Percentiles rank a stretch among this genome's conserved stretches.
phyloP scores from a whole-genome alignment of 1,140 invertebrate genomes.

The Orius insidiosus region DNA sequence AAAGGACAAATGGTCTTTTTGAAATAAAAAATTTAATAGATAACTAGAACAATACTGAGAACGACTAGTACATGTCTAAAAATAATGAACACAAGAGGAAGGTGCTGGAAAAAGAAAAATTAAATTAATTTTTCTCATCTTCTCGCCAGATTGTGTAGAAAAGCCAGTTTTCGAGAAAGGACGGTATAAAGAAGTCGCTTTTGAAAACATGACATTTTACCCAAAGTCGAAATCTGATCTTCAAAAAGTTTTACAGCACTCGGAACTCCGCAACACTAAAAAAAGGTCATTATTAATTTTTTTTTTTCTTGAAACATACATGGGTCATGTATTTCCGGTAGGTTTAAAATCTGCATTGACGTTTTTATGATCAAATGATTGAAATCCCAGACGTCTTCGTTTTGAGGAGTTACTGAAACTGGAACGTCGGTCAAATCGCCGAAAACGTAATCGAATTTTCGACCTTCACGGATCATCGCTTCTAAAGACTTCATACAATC shows the following conservation, averaged over 20 bases:
- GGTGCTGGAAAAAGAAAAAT: too few species aligned
- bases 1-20: too few species aligned
- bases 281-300: slow-evolving; percentile 14
- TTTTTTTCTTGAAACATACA: slow-evolving; percentile 33
- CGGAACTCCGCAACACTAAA: slow-evolving; percentile 62
- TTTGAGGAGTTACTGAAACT: slow-evolving; percentile 49
- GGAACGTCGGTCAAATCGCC: slow-evolving; percentile 87
- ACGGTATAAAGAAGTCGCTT: slow-evolving; percentile 66
- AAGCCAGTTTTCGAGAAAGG: slow-evolving; percentile 80
- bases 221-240: slow-evolving; percentile 49
- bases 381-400: slow-evolving; percentile 77
- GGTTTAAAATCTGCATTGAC: slow-evolving; percentile 58
- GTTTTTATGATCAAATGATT: slow-evolving; percentile 64
- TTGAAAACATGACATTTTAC: slow-evolving; percentile 50
- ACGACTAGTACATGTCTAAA: too few species aligned
- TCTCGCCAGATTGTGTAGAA: slow-evolving; percentile 54
- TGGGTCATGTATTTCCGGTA: slow-evolving; percentile 79
- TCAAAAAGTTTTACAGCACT: slow-evolving; percentile 65
- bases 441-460: slow-evolving; percentile 80
- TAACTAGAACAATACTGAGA: too few species aligned
- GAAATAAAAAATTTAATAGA: too few species aligned
- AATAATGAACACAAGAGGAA: too few species aligned
- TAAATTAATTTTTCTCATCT: background rate
- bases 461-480: slow-evolving; percentile 57
- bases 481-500: slow-evolving; percentile 73